These are phyloP conservation scores for Drosophila rhopaloa DNA, from an alignment of 1,140 invertebrate genomes.

Conservation along the genomic window DNA sequence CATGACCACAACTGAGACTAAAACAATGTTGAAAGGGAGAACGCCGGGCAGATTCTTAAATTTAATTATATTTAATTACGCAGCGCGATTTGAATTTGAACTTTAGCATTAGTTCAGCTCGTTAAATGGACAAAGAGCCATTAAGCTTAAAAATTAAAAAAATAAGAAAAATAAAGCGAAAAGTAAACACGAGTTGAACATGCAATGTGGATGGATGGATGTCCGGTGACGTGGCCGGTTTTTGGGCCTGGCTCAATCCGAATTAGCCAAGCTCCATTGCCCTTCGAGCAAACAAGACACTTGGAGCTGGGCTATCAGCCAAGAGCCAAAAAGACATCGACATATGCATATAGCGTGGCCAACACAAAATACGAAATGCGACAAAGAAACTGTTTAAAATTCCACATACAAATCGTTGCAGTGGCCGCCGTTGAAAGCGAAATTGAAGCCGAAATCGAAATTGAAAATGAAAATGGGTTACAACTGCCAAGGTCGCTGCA, in stretches of 20 bases:
- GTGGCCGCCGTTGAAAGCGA: constrained; percentile 34
- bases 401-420: constrained; percentile 77
- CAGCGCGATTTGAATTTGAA: constrained; percentile 59
- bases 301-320: constrained; percentile 17
- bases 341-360: constrained; percentile 30
- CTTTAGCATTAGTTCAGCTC: constrained; percentile 57
- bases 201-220: constrained; percentile 7
- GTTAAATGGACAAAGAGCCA: constrained; percentile 63
- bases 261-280: constrained; percentile 42
- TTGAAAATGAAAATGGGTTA: constrained; percentile 62
- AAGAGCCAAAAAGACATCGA: constrained; percentile 6
- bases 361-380: constrained; percentile 11
- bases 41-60: constrained; percentile 22
- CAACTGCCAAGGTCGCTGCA: constrained; percentile 67
- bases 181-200: constrained; percentile 12
- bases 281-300: constrained; percentile 43
- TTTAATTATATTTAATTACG: constrained; percentile 67
- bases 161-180: not conserved
- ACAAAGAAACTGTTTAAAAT: constrained; percentile 69
- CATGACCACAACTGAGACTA: not conserved
- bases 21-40: constrained; percentile 9
- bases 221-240: constrained; percentile 5
- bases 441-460: constrained; percentile 44
- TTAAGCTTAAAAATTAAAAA: constrained; percentile 25
- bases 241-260: constrained; percentile 1